Evolutionary conservation across 2,797 vertebrate genomes (phyloP), one percentile per base, ranked within the genome.

Genomic region (Macroramphosus scolopax): DNA sequence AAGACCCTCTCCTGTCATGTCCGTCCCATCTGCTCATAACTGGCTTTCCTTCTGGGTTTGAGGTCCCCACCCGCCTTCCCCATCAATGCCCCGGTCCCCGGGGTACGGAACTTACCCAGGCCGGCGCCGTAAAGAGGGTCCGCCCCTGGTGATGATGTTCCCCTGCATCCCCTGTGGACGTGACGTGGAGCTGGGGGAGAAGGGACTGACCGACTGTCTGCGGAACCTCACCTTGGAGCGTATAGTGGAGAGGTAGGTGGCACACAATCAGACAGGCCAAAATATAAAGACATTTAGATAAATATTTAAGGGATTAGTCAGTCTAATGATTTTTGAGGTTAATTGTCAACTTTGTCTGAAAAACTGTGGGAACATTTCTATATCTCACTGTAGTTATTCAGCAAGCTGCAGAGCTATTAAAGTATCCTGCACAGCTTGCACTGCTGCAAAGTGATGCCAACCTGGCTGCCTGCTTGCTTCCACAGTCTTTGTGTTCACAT

Each of bases 181-280:
- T 5, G 95, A 97, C 0, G 94, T 98, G 76, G 94, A 98, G 70
- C 87, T 98, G 65, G 94, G 95, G 0, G 95, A 97, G 78, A 86
- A 93, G 46, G 96, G 95, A 11, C 83, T 98, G 38, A 87, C 91
- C 0, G 93, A 94, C 71, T 95, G 96, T 33, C 91, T 97, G 84
- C 93, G 95, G 16, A 98, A 98, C 80, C 91, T 98, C 68, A 95
- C 95, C 1, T 75, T 98, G 84, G 95, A 98, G 82, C 91, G 95
- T 0, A 93, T 97, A 29, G 96, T 97, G 60, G 96, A 98, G 71
- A 89, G 96, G 60, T 97, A 88, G 62, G 16, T 1, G 7, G 2
- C 13, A 14, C 29, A 17, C 37, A n/a, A n/a, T n/a, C n/a, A n/a
- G n/a, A n/a, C n/a, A n/a, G n/a, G n/a, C n/a, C n/a, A n/a, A n/a